A percentile compares a stretch with the other conserved stretches of the same genome.
These are phyloP conservation scores for Cyphomyrus plagiostoma DNA, from an alignment of 2,113 vertebrate genomes.

Conservation along the genomic window DNA sequence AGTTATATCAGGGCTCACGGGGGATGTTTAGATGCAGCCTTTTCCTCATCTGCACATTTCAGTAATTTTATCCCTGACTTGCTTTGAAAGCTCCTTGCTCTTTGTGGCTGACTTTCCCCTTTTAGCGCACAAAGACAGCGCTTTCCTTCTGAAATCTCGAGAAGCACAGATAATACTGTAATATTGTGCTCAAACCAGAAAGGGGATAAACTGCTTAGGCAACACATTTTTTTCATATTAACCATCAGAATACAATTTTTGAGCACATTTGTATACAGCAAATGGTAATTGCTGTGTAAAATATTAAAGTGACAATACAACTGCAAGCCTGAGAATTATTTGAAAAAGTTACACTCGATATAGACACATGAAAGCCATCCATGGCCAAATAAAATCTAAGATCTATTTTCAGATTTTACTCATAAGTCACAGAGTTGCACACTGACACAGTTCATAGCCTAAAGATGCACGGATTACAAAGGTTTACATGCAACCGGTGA, in stretches of 20 bases:
- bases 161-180: neutral
- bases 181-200: neutral
- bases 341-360: neutral
- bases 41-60: neutral
- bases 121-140: neutral
- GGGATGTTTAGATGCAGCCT: neutral
- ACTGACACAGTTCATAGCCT: slow-evolving; percentile 1
- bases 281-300: neutral
- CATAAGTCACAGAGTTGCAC: neutral
- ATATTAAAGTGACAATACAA: neutral
- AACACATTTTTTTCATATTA: neutral
- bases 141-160: neutral
- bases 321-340: neutral
- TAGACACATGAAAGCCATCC: neutral
- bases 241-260: neutral
- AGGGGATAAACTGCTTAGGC: neutral
- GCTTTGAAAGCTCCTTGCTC: neutral
- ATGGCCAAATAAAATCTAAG: neutral
- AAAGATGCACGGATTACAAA: neutral
- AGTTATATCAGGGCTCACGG: neutral
- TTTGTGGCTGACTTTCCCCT: neutral
- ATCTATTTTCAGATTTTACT: neutral
- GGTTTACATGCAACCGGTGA: neutral
- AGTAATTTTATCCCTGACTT: neutral
- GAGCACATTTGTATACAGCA: neutral